Conservation (phyloP, 2,888 invertebrate species). For the Meiosimyza platycephala region DNA sequence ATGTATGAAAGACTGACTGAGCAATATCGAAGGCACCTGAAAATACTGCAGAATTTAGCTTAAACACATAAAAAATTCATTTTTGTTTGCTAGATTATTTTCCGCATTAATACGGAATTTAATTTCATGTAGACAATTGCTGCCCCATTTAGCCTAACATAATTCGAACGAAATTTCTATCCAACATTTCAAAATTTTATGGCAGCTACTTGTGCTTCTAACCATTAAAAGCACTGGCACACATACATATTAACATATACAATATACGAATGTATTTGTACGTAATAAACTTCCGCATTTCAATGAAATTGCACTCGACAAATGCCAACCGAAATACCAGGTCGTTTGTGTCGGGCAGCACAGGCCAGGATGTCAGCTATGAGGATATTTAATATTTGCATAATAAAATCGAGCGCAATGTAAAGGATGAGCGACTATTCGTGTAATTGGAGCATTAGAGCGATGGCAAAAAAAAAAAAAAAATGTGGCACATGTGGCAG, state of each 20-base stretch:
- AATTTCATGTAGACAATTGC: too few species aligned
- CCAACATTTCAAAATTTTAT: background rate
- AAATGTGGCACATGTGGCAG: too few species aligned
- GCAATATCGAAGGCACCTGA: too few species aligned
- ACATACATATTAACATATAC: background rate
- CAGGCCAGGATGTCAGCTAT: slow-evolving; percentile 1
- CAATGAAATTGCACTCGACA: slow-evolving; percentile 14
- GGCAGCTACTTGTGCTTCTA: background rate
- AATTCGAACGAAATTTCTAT: too few species aligned
- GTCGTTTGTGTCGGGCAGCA: background rate
- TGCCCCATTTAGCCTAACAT: too few species aligned
- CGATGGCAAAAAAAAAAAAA: background rate
- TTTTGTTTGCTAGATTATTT: too few species aligned
- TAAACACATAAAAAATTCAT: too few species aligned
- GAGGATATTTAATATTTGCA: slow-evolving; percentile 8
- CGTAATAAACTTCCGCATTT: slow-evolving; percentile 32
- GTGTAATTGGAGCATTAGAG: background rate
- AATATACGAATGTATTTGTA: background rate
- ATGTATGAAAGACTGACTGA: too few species aligned
- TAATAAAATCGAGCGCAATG: background rate
- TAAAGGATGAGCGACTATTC: too few species aligned
- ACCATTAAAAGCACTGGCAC: background rate
- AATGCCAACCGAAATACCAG: background rate
- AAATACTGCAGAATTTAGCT: too few species aligned
- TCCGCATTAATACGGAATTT: too few species aligned